Evolutionary conservation across 35 echinoderm and acorn worm genomes (phyloP), one percentile per base, ranked within the genome.

Genomic region (Eucidaris tribuloides): DNA sequence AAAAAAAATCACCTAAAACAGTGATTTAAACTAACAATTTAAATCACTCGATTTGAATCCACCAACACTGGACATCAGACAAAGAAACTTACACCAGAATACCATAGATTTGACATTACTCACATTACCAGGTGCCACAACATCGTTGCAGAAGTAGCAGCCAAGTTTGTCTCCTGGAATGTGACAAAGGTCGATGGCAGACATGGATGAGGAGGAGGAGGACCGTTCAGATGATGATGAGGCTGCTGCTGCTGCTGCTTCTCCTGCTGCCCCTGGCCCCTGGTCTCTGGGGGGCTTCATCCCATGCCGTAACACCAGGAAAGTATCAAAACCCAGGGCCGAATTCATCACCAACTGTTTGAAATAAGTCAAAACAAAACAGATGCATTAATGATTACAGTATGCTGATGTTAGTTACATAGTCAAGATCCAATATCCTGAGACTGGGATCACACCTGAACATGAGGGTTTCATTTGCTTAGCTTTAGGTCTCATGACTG

Each of bases 71-170:
- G n/a, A n/a, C n/a, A n/a, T n/a, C n/a, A n/a, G n/a, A n/a, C n/a
- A n/a, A n/a, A n/a, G n/a, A n/a, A n/a, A n/a, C n/a, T n/a, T n/a
- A n/a, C n/a, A n/a, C n/a, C n/a, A n/a, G n/a, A n/a, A n/a, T n/a
- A n/a, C n/a, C 43, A 58, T 3, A 29, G 35, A 22, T 39, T 42
- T 63, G 14, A 15, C 0, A 43, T 18, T 42, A 93, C 96, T 93
- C 56, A 99, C 96, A 87, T 99, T 77, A 15, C 96, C 96, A 46
- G 96, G 96, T 2, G 96, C 96, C 2, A 99, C 96, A 0, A 99
- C 96, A 87, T 99, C 96, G 66, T 99, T 99, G 68, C 96, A 99
- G 59, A 99, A 99, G 46, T 99, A 99, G 49, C 96, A 99, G 18
- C 96, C 96, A 32, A 99, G 57, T 36, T 88, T 48, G 35, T 90